Base-by-base conservation (phyloP, 2,113 vertebrate species). In the Rutilus rutilus region DNA sequence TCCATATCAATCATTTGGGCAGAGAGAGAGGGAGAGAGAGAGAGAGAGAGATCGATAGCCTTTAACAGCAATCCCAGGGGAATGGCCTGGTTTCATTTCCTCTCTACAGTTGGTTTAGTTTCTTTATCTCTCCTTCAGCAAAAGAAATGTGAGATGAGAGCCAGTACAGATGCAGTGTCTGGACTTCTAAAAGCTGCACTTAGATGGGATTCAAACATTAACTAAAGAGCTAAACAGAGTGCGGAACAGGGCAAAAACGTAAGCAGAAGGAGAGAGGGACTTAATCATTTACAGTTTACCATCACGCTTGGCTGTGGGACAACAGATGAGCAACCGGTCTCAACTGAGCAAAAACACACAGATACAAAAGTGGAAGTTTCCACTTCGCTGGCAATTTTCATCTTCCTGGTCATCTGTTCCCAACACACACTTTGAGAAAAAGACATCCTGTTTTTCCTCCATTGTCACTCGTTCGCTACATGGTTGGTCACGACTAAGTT, bases 401-500 rank as follows among this genome's bases (percentile, higher is more conserved):
- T 97, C 97, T 97, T 97, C 96, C 96, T 96, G 94, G 96, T 98
- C 96, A 97, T 97, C 97, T 98, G 97, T 95, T 97, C 96, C 94
- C 89, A 95, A 96, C 94, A 95, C 95, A 97, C 96, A 97, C 93
- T 89, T 89, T 93, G 93, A 92, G 94, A 94, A 95, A 97, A 94
- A 97, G 90, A 96, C 97, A 98, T 99, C 98, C 97, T 99, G 97
- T 99, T 99, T 98, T 97, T 94, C 93, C 96, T 96, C 96, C 90
- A 96, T 96, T 98, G 96, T 97, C 97, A 97, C 95, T 94, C 93
- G 94, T 95, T 92, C 91, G 92, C 93, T 95, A 91, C 88, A 87
- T 73, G 83, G 85, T 59, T 87, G 76, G 69, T 93, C 85, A 86
- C 92, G 91, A 94, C 97, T 96, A 98, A 97, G 95, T 98, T 97